Conservation (phyloP, 1,140 invertebrate species). For the Ooceraea biroi region DNA sequence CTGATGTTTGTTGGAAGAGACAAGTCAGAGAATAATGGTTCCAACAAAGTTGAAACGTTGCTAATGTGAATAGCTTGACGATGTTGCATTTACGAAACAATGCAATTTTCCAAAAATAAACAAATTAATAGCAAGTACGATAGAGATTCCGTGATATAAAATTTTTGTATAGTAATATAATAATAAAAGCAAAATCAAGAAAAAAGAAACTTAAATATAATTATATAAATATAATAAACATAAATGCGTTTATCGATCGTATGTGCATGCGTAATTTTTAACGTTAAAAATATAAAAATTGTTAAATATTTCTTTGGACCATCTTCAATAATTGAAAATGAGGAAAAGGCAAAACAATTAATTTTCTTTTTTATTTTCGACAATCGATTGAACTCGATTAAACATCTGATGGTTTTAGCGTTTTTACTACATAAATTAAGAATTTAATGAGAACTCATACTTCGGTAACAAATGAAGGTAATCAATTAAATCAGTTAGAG, state of each 20-base stretch:
- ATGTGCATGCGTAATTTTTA: too few species aligned
- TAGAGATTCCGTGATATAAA: neutral
- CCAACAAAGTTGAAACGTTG: neutral
- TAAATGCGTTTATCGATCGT: too few species aligned
- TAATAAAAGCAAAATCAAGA: neutral
- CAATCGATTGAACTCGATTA: too few species aligned
- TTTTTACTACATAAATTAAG: too few species aligned
- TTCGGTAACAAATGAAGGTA: too few species aligned
- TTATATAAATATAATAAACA: too few species aligned
- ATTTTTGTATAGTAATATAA: neutral
- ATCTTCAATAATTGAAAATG: neutral
- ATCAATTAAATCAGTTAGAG: too few species aligned
- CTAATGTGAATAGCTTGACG: neutral
- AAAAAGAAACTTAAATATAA: too few species aligned
- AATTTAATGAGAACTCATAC: too few species aligned
- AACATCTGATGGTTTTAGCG: too few species aligned
- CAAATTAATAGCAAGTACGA: neutral
- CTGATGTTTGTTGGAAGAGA: neutral
- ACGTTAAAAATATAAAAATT: neutral
- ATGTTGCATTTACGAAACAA: neutral
- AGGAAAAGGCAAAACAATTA: conserved; percentile 14
- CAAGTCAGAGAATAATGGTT: neutral
- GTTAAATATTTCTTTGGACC: neutral
- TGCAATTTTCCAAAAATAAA: conserved; percentile 3
- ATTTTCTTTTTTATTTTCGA: conserved; percentile 35